Conservation (phyloP, 2,113 vertebrate species). For the Platanista minor region DNA sequence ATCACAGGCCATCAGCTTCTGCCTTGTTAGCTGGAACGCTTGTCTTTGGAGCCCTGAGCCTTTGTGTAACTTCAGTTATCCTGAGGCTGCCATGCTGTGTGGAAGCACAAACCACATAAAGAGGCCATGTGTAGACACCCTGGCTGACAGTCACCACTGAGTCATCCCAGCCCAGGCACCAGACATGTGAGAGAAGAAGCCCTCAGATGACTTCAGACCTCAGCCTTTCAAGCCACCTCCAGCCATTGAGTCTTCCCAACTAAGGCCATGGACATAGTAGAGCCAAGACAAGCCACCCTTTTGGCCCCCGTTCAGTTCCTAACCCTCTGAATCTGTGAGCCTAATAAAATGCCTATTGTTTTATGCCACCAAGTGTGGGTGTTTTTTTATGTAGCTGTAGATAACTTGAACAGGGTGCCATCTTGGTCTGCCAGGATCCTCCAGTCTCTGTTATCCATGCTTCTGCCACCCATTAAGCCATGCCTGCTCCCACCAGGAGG, state of each 20-base stretch:
- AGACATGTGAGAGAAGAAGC: background rate
- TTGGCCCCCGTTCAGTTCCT: background rate
- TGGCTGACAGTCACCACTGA: background rate
- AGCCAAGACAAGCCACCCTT: background rate
- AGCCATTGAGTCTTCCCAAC: background rate
- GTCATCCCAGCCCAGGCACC: background rate
- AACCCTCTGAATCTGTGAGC: background rate
- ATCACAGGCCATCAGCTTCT: background rate
- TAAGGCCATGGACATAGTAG: background rate
- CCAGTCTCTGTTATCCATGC: background rate
- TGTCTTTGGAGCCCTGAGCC: background rate
- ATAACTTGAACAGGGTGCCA: background rate
- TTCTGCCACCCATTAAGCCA: background rate
- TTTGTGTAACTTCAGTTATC: background rate
- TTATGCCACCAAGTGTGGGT: background rate
- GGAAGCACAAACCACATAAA: background rate
- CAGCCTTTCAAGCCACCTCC: background rate
- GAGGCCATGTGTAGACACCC: background rate
- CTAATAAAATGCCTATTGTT: background rate
- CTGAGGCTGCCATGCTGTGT: background rate
- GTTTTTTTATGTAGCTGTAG: background rate
- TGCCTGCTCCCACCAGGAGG: background rate
- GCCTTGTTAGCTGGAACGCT: background rate
- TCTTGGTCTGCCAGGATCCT: background rate
- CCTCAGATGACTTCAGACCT: background rate